phyloP scores from a whole-genome alignment of 2,113 vertebrate genomes.

The Chaetodon trifascialis region DNA sequence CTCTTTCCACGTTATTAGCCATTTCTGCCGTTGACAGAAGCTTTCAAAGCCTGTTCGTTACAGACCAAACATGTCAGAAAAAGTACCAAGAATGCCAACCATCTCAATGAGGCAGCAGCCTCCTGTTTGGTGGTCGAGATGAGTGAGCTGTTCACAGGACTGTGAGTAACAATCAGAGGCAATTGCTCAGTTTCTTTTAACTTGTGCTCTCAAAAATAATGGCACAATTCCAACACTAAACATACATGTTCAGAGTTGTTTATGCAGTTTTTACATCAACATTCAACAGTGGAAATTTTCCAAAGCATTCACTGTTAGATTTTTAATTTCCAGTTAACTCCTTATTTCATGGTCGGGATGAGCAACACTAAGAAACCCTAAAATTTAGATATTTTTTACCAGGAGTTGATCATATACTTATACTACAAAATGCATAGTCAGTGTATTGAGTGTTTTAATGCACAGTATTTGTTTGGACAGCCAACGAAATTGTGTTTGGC shows the following conservation, averaged over 20 bases:
- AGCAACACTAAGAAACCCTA: not conserved
- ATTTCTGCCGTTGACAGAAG: slow-evolving; percentile 75
- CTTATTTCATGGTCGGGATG: not conserved
- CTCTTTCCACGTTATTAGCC: slow-evolving; percentile 72
- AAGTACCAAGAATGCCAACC: slow-evolving; percentile 70
- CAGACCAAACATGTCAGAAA: slow-evolving; percentile 75
- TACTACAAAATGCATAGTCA: not conserved
- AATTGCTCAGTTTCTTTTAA: not conserved
- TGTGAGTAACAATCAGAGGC: not conserved
- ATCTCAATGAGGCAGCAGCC: slow-evolving; percentile 53
- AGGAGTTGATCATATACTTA: too few species aligned
- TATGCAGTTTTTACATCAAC: not conserved
- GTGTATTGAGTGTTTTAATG: not conserved
- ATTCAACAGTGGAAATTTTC: not conserved
- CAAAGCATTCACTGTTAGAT: not conserved
- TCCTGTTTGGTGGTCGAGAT: slow-evolving; percentile 53
- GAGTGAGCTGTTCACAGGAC: slow-evolving; percentile 32
- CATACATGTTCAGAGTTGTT: not conserved
- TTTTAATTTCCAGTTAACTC: not conserved
- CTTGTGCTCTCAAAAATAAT: too few species aligned
- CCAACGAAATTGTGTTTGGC: not conserved
- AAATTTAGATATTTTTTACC: not conserved
- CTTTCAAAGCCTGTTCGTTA: slow-evolving; percentile 78
- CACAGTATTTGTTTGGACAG: not conserved
- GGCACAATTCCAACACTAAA: not conserved